Conservation (phyloP, 2,113 vertebrate genomes). For the Acinonyx jubatus region DNA sequence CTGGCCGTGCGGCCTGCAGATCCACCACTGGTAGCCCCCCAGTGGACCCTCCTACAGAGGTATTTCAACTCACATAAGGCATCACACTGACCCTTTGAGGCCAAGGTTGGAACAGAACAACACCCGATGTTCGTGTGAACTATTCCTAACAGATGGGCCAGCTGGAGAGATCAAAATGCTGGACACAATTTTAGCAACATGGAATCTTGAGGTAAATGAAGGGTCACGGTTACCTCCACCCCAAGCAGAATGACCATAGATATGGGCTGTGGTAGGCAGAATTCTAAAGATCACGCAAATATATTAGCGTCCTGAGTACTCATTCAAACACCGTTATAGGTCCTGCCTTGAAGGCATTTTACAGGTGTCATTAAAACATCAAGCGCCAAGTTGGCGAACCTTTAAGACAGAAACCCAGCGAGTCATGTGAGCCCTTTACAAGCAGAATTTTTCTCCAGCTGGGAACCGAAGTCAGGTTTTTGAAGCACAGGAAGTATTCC, state of each 20-base stretch:
- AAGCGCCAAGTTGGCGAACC: background rate
- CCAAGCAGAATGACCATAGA: background rate
- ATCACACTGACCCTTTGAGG: background rate
- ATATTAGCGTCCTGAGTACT: background rate
- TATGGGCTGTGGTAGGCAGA: background rate
- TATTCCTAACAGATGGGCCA: background rate
- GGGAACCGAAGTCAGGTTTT: background rate
- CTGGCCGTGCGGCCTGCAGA: background rate
- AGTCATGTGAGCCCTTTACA: background rate
- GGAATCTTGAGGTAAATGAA: background rate
- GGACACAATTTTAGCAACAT: background rate
- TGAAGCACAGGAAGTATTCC: background rate
- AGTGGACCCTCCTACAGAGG: background rate
- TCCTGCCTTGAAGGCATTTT: background rate
- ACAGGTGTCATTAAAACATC: background rate
- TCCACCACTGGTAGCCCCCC: background rate
- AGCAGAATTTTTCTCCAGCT: background rate
- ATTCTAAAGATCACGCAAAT: background rate
- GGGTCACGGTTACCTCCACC: background rate
- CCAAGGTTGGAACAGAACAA: background rate
- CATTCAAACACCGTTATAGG: background rate
- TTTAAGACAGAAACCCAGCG: background rate
- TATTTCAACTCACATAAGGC: background rate
- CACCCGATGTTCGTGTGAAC: background rate
- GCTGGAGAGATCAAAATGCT: background rate